phyloP scores from a whole-genome alignment of 2,888 invertebrate genomes.

The Entomobrya multifasciata region DNA sequence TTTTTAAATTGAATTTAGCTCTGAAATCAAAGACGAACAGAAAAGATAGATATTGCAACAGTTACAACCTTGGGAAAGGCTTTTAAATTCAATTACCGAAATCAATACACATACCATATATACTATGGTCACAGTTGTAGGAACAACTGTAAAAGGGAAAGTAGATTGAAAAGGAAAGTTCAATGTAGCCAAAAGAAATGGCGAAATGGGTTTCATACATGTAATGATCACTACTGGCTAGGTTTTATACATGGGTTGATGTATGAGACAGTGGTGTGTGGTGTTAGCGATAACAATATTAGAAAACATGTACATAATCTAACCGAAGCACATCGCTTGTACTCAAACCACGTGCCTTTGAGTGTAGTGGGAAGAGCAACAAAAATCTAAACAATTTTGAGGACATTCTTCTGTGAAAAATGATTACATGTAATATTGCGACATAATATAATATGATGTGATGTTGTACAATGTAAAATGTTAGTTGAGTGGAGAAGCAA shows the following conservation, averaged over 20 bases:
- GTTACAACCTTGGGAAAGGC: background rate
- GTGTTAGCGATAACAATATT: background rate
- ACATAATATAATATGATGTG: background rate
- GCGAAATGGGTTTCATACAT: no score
- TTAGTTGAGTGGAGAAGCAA: background rate
- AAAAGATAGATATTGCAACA: no score
- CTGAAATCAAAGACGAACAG: background rate
- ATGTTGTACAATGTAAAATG: background rate
- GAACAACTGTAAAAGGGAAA: background rate
- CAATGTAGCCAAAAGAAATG: background rate
- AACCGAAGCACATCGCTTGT: background rate
- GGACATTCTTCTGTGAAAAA: no score
- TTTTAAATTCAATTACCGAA: background rate
- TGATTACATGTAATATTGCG: background rate
- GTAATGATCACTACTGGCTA: no score
- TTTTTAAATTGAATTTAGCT: background rate
- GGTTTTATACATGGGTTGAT: background rate
- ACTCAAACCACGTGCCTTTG: background rate
- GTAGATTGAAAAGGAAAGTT: background rate
- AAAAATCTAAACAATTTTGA: background rate
- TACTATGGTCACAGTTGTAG: background rate
- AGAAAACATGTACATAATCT: background rate
- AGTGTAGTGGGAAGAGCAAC: background rate
- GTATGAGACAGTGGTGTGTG: conserved; percentile 5
- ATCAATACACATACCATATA: background rate